Percentiles rank a stretch among this genome's conserved stretches.
Conservation (phyloP, 2,797 vertebrate species). For the Phataginus tricuspis region DNA sequence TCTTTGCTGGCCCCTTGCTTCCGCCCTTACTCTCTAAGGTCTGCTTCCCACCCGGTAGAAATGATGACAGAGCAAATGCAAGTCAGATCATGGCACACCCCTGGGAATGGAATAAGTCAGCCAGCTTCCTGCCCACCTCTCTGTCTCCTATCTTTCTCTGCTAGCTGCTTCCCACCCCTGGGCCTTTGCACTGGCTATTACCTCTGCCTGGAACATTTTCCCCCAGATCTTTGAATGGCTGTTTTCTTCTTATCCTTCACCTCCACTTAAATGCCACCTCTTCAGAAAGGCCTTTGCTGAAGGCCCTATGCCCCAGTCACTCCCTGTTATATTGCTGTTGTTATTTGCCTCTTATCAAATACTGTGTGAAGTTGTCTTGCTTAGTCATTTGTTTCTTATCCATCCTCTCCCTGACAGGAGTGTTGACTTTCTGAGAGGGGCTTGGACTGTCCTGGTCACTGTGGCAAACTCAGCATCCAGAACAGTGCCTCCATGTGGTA, state of each 20-base stretch:
- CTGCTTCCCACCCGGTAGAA: not conserved
- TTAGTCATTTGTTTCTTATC: not conserved
- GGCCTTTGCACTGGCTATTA: not conserved
- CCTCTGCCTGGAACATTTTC: not conserved
- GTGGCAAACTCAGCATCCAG: not conserved
- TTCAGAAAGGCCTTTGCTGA: not conserved
- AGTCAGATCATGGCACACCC: not conserved
- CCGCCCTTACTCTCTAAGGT: not conserved
- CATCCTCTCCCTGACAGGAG: not conserved
- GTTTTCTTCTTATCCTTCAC: not conserved
- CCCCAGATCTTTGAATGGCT: not conserved
- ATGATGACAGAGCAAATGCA: not conserved
- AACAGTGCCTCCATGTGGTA: not conserved
- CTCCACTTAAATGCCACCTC: not conserved
- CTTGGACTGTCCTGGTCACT: not conserved
- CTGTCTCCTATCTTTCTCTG: not conserved
- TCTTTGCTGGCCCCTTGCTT: not conserved
- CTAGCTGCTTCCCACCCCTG: not conserved
- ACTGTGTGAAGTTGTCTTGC: not conserved
- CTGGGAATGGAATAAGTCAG: not conserved
- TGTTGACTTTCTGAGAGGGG: not conserved
- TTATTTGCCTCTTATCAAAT: slow-evolving; percentile 42
- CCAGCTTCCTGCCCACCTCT: not conserved
- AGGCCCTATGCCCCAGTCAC: not conserved
- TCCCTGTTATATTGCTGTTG: not conserved